Evolutionary conservation across 2,797 vertebrate species (phyloP).

Genomic region (Phrynocephalus guinanensis): DNA sequence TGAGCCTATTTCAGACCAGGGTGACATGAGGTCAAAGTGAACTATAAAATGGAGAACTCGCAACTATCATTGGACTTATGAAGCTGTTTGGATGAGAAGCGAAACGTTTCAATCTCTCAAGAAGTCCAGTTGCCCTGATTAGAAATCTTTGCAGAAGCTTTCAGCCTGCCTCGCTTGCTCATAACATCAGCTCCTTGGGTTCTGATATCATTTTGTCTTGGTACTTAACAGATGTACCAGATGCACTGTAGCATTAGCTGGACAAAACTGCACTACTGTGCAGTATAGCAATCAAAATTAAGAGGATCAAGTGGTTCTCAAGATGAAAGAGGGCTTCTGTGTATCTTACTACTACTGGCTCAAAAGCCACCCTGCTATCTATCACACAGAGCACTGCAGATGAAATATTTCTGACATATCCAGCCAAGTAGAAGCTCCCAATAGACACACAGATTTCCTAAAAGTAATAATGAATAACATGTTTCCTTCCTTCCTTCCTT

Average conservation of each 20-base stretch:
- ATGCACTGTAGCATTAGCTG: not conserved
- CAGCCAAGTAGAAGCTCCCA: not conserved
- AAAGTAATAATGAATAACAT: not conserved
- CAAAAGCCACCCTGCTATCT: not conserved
- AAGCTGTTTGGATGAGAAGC: too few relatives aligned
- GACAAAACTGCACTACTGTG: not conserved
- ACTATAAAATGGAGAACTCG: too few relatives aligned
- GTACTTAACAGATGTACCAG: not conserved
- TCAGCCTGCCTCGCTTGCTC: not conserved
- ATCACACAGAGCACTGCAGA: not conserved
- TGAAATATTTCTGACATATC: not conserved
- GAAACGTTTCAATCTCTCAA: too few relatives aligned
- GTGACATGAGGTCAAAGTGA: too few relatives aligned
- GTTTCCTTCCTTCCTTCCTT: not conserved
- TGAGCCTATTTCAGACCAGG: too few relatives aligned
- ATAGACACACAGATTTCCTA: too few relatives aligned
- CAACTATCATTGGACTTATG: too few relatives aligned
- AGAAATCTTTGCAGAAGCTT: constrained; percentile 25
- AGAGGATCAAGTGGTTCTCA: not conserved
- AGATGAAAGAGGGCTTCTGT: not conserved
- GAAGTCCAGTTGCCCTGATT: too few relatives aligned
- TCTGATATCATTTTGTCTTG: constrained; percentile 1
- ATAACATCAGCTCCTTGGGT: not conserved
- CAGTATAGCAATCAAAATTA: constrained; percentile 9
- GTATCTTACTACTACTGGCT: not conserved